Conservation (phyloP, 2,113 vertebrate species). For the Sialia sialis region DNA sequence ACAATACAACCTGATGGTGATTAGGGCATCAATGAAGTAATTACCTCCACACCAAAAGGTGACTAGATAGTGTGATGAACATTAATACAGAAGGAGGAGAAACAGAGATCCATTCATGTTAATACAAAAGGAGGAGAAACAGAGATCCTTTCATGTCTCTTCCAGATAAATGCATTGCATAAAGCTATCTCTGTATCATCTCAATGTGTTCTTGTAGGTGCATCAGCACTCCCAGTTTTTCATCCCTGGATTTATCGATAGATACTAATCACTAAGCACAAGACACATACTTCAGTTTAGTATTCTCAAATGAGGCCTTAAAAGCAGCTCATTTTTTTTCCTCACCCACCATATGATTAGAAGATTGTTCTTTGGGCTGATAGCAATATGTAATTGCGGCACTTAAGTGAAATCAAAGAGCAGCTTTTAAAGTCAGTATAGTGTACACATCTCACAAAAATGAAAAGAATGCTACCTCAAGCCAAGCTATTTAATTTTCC, state of each 20-base stretch:
- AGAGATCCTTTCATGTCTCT: neutral
- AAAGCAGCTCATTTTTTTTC: neutral
- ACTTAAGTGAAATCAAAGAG: neutral
- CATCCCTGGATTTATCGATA: neutral
- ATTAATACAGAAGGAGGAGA: neutral
- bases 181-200: neutral
- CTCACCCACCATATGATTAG: neutral
- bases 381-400: neutral
- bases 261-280: neutral
- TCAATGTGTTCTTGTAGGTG: neutral
- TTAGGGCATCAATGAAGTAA: slow-evolving; percentile 25
- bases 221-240: neutral
- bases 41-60: neutral
- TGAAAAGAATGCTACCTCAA: neutral
- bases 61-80: neutral
- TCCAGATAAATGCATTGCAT: neutral
- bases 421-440: neutral
- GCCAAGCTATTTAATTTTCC: neutral
- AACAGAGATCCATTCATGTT: neutral
- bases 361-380: neutral
- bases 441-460: neutral
- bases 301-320: neutral
- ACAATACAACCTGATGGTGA: neutral
- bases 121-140: neutral
- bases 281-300: neutral